These are phyloP conservation scores for Pecten maximus DNA, from an alignment of 2,888 invertebrate genomes.

Conservation along the genomic window DNA sequence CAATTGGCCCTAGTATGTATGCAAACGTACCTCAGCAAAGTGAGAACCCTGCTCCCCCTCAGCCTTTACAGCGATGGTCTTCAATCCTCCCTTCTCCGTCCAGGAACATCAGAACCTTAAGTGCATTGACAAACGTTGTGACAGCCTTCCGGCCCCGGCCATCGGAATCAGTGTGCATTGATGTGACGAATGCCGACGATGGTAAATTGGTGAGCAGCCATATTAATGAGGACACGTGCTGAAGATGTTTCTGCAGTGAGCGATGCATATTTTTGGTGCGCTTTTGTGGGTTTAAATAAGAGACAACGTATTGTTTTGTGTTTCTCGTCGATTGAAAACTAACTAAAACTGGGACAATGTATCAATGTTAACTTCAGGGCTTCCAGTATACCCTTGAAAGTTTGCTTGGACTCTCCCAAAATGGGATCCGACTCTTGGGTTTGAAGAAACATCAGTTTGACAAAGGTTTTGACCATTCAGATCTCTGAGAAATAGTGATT, in stretches of 20 bases:
- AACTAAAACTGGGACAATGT: too few relatives aligned
- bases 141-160: background rate
- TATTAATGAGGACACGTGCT: background rate
- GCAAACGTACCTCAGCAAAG: background rate
- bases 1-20: background rate
- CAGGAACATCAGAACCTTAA: background rate
- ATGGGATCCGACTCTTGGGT: too few relatives aligned
- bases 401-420: too few relatives aligned
- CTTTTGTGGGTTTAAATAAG: too few relatives aligned
- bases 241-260: background rate
- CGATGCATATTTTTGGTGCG: too few relatives aligned
- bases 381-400: too few relatives aligned
- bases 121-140: background rate
- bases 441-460: too few relatives aligned
- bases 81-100: background rate
- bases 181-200: constrained; percentile 8
- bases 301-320: too few relatives aligned
- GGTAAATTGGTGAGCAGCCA: background rate
- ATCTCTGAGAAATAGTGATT: too few relatives aligned
- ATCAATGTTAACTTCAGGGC: too few relatives aligned
- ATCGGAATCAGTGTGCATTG: background rate
- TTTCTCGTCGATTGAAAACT: too few relatives aligned
- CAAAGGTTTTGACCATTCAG: too few relatives aligned
- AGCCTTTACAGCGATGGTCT: background rate
- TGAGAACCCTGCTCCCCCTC: background rate